Conservation (phyloP, 1,140 invertebrate species). For the Leptinotarsa defecta region DNA sequence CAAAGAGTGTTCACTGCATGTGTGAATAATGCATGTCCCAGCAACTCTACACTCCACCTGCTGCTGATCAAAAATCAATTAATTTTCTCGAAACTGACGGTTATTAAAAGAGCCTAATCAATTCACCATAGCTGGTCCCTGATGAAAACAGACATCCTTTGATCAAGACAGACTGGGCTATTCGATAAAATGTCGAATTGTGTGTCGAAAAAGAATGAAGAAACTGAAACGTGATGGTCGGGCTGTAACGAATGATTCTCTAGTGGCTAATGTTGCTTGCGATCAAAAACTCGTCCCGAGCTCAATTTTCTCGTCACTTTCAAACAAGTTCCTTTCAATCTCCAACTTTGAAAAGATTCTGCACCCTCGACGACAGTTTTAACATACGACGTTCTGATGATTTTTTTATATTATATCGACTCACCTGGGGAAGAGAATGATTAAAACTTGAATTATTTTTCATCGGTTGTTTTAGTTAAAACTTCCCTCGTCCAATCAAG, state of each 20-base stretch:
- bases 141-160: background rate
- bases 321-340: conserved; percentile 48
- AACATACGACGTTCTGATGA: conserved; percentile 33
- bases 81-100: background rate
- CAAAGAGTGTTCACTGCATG: too few relatives aligned
- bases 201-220: conserved; percentile 11
- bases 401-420: conserved; percentile 27
- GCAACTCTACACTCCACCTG: too few relatives aligned
- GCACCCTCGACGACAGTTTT: conserved; percentile 36
- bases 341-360: conserved; percentile 40
- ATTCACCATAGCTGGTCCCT: background rate
- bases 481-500: background rate
- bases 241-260: conserved; percentile 44
- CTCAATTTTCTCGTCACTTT: conserved; percentile 47
- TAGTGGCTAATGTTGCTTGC: conserved; percentile 44
- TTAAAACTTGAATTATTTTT: conserved; percentile 15
- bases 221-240: conserved; percentile 41
- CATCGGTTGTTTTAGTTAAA: background rate
- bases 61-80: background rate
- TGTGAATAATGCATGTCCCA: too few relatives aligned
- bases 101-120: background rate
- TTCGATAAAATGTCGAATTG: conserved; percentile 14
- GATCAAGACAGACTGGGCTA: conserved; percentile 7
- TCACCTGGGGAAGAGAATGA: conserved; percentile 12
- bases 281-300: conserved; percentile 46